Evolutionary conservation across 2,888 invertebrate genomes (phyloP).

Genomic region (Spisula solida): DNA sequence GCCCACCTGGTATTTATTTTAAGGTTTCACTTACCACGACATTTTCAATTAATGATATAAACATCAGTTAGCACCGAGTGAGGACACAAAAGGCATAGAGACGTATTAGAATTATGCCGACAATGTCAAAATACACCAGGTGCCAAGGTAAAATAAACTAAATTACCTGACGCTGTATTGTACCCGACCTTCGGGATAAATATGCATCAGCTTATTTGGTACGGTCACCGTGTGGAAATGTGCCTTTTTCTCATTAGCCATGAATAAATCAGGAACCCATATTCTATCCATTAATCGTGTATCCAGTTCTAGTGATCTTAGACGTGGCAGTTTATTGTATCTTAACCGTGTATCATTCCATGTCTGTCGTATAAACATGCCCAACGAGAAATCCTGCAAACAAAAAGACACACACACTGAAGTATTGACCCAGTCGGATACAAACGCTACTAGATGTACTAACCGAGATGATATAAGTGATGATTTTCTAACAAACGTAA

Average conservation of each 20-base stretch:
- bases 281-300: conserved; percentile 78
- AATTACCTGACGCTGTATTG: conserved; percentile 79
- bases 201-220: conserved; percentile 83
- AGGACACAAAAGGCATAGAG: no score
- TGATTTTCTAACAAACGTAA: no score
- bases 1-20: no score
- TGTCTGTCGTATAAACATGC: conserved; percentile 79
- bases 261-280: conserved; percentile 85
- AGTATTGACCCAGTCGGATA: neutral
- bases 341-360: conserved; percentile 79
- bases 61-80: no score
- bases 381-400: conserved; percentile 79
- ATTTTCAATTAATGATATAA: no score
- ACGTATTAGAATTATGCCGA: no score
- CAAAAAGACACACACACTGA: neutral
- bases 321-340: conserved; percentile 67
- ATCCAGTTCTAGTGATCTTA: conserved; percentile 81
- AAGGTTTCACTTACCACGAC: no score
- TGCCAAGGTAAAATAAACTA: neutral
- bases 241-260: conserved; percentile 84
- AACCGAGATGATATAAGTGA: no score
- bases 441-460: no score
- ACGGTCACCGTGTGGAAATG: conserved; percentile 83
- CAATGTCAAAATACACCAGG: no score
- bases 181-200: conserved; percentile 80